These are phyloP conservation scores for Drosophila tanythrix DNA, from an alignment of 2,888 invertebrate species.

Conservation along the genomic window DNA sequence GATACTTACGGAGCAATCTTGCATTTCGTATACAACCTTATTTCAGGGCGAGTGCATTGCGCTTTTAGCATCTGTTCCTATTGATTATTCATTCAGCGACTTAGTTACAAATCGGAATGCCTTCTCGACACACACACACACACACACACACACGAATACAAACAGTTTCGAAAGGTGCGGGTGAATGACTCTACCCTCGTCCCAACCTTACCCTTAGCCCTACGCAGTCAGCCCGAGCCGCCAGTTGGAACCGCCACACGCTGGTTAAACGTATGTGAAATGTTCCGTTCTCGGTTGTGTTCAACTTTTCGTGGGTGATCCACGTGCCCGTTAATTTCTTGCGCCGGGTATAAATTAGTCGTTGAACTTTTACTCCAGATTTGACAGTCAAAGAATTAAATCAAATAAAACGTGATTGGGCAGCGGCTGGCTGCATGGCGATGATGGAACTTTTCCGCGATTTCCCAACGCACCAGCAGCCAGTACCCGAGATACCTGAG, in stretches of 20 bases:
- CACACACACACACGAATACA: not conserved
- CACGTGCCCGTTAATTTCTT: constrained; percentile 58
- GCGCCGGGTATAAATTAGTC: constrained; percentile 65
- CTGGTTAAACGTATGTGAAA: not conserved
- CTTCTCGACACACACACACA: constrained; percentile 14
- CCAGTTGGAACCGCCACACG: constrained; percentile 3
- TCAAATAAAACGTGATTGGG: constrained; percentile 72
- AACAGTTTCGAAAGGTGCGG: constrained; percentile 24
- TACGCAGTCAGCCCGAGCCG: not conserved
- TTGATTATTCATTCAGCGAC: constrained; percentile 35
- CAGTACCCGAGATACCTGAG: constrained; percentile 4
- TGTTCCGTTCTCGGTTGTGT: not conserved
- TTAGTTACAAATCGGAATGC: constrained; percentile 17
- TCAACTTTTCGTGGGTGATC: constrained; percentile 38
- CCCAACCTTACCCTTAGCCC: not conserved
- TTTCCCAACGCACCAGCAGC: constrained; percentile 53
- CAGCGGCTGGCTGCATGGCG: constrained; percentile 17
- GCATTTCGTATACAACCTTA: not conserved
- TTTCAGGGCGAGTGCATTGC: constrained; percentile 15
- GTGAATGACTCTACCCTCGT: constrained; percentile 1
- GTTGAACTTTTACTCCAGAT: constrained; percentile 76
- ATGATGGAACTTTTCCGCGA: constrained; percentile 73
- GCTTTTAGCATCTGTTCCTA: constrained; percentile 1
- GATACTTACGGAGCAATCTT: not conserved
- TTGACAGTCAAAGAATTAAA: constrained; percentile 57